Base-by-base conservation (phyloP, 2,888 invertebrate genomes). In the Nasonovia ribisnigri region DNA sequence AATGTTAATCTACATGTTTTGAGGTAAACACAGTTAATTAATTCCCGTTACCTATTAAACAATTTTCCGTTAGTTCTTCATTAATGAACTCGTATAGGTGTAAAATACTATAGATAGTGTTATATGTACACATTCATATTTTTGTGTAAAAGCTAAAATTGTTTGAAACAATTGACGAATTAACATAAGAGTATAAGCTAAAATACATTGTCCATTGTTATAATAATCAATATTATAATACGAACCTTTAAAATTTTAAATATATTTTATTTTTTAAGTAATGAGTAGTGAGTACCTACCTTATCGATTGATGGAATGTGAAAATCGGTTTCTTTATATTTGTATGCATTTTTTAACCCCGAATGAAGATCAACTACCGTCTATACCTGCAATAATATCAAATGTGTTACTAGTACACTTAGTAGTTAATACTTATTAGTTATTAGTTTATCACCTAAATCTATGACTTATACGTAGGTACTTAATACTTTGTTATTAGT, bases 61-160 rank as follows among this genome's bases (percentile, higher is more conserved):
- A 88, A 67, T 92, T 48, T 67, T 20, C 87, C 67, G 67, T 92
- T 92, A 92, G 67, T 29, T 90, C 42, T 48, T 0, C 24, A 36
- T 5, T 87, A 46, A 67, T 36, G 6, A 48, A 90, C 10, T 26
- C 13, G 43, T 77, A n/a, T n/a, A 77, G 77, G 36, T 77, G 77
- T 77, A 36, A 77, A 77, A 77, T 36, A 20, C 16, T 36, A n/a
- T 46, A 51, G 13, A 54, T 54, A 54, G 54, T 54, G 3, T 54
- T 54, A 54, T 20, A 20, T 51, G 11, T 67, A 16, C 16, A 36
- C 67, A 20, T 20, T 36, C 5, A 36, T 36, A 36, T 77, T 36
- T 77, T 77, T 8, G 67, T 36, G 67, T 67, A n/a, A 77, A 36
- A 77, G 36, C 16, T 77, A 77, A 77, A 77, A 77, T 36, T n/a